Percentiles rank a stretch among this genome's conserved stretches.
phyloP scores from a whole-genome alignment of 2,797 vertebrate species.

The Poecilia velifera region DNA sequence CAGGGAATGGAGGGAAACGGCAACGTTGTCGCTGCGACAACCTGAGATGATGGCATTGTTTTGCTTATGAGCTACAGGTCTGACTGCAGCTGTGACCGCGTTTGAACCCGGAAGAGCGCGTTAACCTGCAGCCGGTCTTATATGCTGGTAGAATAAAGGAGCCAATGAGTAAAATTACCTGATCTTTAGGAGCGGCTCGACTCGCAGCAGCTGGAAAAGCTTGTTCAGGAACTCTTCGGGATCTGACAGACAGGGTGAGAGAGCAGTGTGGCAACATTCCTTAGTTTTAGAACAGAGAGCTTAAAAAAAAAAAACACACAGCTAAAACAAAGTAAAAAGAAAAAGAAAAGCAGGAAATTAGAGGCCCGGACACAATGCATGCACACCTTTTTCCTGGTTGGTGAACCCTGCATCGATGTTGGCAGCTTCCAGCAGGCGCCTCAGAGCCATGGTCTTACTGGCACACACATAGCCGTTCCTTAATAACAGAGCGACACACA shows the following conservation, averaged over 20 bases:
- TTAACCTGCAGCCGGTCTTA: not conserved
- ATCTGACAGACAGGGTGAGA: conserved; percentile 67
- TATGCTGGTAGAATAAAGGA: not conserved
- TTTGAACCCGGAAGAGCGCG: not conserved
- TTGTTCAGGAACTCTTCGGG: conserved; percentile 87
- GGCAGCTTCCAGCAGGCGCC: conserved; percentile 83
- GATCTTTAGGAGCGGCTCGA: conserved; percentile 85
- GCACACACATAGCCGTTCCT: conserved; percentile 88
- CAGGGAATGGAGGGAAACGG: not conserved
- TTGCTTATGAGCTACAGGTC: not conserved
- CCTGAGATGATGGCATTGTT: not conserved
- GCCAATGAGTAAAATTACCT: conserved; percentile 60
- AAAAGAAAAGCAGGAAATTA: not conserved
- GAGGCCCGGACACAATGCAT: not conserved
- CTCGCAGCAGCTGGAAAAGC: conserved; percentile 85
- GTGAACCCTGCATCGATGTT: conserved; percentile 83
- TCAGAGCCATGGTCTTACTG: conserved; percentile 88
- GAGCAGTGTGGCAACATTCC: conserved; percentile 61
- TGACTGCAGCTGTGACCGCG: too few relatives aligned
- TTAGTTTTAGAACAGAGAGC: not conserved
- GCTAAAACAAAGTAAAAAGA: too few relatives aligned
- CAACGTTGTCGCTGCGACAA: fast-evolving
- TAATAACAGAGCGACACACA: not conserved
- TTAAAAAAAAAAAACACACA: not conserved
- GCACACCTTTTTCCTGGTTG: conserved; percentile 86